Percentiles rank a stretch among this genome's conserved stretches.
Evolutionary conservation across 2,888 invertebrate species (phyloP).

Genomic region (Trachelus troglodyta): DNA sequence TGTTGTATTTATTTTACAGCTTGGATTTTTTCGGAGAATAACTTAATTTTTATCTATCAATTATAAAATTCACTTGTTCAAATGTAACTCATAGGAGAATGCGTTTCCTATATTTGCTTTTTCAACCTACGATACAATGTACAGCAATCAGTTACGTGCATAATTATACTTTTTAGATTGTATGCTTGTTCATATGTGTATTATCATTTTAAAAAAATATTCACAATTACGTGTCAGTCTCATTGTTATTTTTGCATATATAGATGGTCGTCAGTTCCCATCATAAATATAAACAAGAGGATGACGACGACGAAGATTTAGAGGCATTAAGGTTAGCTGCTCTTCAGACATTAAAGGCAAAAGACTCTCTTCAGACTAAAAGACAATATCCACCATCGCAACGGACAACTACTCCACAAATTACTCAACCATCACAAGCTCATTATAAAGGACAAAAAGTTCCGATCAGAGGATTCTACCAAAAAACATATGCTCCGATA

Average conservation of each 20-base stretch:
- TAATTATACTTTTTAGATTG: neutral
- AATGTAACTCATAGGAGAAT: neutral
- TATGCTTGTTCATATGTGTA: neutral
- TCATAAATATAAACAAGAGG: slow-evolving; percentile 48
- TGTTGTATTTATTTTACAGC: neutral
- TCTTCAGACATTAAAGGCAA: slow-evolving; percentile 63
- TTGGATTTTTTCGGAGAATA: neutral
- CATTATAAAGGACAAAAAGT: slow-evolving; percentile 40
- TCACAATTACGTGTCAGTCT: neutral
- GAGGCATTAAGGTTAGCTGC: slow-evolving; percentile 68
- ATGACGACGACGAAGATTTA: slow-evolving; percentile 70
- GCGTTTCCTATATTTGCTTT: neutral
- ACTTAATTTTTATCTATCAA: neutral
- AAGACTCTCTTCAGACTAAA: slow-evolving; percentile 34
- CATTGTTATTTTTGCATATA: neutral
- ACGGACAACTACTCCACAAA: slow-evolving; percentile 8
- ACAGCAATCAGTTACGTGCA: neutral
- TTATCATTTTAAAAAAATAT: neutral
- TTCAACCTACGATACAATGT: neutral
- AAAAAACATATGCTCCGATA: slow-evolving; percentile 28
- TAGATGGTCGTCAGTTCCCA: slow-evolving; percentile 43
- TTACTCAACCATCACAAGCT: neutral
- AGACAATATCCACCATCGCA: slow-evolving; percentile 22
- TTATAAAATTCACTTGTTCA: neutral
- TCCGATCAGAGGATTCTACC: slow-evolving; percentile 38